A percentile compares a stretch with the other conserved stretches of the same genome.
These are phyloP conservation scores for Phytoseiulus persimilis DNA, from an alignment of 2,888 invertebrate species.

Conservation along the genomic window DNA sequence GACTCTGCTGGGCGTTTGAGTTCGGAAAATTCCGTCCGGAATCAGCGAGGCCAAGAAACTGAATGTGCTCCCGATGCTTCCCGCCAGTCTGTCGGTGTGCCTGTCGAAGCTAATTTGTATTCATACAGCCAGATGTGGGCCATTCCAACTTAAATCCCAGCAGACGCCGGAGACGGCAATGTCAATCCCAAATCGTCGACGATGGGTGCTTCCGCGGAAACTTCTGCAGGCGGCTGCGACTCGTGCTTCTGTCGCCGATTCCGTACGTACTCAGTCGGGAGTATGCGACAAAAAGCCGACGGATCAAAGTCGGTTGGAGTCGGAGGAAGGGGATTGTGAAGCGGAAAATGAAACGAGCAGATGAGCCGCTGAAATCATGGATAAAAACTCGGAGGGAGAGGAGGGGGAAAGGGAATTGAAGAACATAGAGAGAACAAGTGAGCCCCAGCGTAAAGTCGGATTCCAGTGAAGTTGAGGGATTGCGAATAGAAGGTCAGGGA, in stretches of 20 bases:
- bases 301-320: background rate
- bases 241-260: background rate
- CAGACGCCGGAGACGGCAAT: background rate
- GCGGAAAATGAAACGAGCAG: background rate
- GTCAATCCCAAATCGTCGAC: background rate
- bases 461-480: no score
- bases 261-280: background rate
- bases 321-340: background rate
- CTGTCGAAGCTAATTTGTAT: background rate
- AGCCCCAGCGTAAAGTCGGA: no score
- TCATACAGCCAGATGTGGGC: background rate
- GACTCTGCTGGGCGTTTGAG: no score
- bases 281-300: background rate
- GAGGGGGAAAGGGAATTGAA: background rate
- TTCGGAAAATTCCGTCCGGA: no score
- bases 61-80: no score
- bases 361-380: background rate
- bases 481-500: no score
- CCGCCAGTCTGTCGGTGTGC: background rate
- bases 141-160: background rate
- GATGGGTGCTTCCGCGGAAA: background rate
- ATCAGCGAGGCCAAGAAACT: no score
- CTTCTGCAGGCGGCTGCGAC: background rate
- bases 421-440: background rate
- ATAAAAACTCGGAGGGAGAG: background rate